Conservation (phyloP, 2,113 vertebrate genomes). For the Empidonax traillii region DNA sequence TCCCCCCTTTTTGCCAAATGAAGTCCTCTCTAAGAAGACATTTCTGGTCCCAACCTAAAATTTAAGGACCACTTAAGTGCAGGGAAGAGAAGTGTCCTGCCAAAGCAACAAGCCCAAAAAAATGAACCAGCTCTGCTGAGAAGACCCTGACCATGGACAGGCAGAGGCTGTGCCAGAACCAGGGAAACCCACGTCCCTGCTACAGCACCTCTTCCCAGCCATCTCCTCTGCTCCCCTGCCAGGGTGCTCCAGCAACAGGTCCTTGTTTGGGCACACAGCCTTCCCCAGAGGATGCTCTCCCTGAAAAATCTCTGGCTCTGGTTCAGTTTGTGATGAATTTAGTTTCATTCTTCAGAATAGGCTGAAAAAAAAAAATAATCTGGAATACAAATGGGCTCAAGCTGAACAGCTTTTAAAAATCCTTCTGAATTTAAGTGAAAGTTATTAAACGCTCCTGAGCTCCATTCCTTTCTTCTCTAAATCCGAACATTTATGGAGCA, state of each 20-base stretch:
- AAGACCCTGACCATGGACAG: not conserved
- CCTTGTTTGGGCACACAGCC: not conserved
- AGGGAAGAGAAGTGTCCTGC: not conserved
- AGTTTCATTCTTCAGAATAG: not conserved
- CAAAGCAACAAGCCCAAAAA: not conserved
- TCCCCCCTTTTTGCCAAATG: not conserved
- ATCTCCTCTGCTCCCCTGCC: not conserved
- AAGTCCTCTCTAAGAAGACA: not conserved
- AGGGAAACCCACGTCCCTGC: not conserved
- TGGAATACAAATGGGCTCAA: not conserved
- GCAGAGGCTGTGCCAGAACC: accelerated
- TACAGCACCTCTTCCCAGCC: not conserved
- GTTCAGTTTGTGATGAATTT: not conserved
- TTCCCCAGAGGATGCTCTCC: not conserved
- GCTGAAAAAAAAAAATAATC: not conserved
- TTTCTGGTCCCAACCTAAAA: not conserved
- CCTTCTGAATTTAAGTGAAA: not conserved
- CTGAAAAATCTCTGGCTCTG: not conserved
- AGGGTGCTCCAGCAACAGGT: not conserved
- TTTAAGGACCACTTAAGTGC: not conserved
- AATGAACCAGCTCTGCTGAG: not conserved
- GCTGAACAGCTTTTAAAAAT: not conserved
- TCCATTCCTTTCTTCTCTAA: not conserved
- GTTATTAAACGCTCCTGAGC: not conserved
- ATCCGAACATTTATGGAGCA: not conserved